Base-by-base conservation (phyloP, 2,113 vertebrate genomes). In the Ceratotherium simum region DNA sequence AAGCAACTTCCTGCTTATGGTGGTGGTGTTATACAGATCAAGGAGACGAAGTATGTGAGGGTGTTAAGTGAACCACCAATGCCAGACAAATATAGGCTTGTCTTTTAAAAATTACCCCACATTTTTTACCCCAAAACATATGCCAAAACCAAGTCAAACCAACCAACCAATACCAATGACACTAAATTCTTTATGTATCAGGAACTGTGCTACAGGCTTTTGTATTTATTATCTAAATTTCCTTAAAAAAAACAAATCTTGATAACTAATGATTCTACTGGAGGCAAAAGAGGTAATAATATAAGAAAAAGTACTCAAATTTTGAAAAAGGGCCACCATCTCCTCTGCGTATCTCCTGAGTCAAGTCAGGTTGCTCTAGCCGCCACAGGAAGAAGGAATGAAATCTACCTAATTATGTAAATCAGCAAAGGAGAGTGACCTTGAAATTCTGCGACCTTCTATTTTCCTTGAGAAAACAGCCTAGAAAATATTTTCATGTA, bases 181-280 rank as follows among this genome's bases (percentile, higher is more conserved):
- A 73, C 12, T 79, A 62, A 91, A 80, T 62, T 91, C 48, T 89
- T 86, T 36, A 60, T 20, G 36, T 58, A 27, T 33, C 16, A 90
- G 75, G 51, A 72, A 65, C 0, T 69, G 2, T 69, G 6, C 8
- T 78, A 39, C 8, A 51, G 73, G 25, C 0, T 64, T 90, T 78
- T 58, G 39, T n/a, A 84, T 60, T 54, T 78, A 48, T 78, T 62
- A 69, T 82, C 10, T 85, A 90, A 91, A 81, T 75, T 97, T 88
- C 14, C 20, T 69, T 90, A 33, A 72, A 91, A 70, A 72, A 46
- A n/a, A 27, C 1, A 72, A 54, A 13, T 3, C 3, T 78, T 78
- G 69, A 60, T 62, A 73, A 54, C 25, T 18, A 91, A 27, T 76
- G 46, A 78, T 90, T 95, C 36, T 89, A 33, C 39, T 80, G 46